Evolutionary conservation across 2,888 invertebrate genomes (phyloP), one percentile per base, ranked within the genome.

Genomic region (Desoria tigrina): DNA sequence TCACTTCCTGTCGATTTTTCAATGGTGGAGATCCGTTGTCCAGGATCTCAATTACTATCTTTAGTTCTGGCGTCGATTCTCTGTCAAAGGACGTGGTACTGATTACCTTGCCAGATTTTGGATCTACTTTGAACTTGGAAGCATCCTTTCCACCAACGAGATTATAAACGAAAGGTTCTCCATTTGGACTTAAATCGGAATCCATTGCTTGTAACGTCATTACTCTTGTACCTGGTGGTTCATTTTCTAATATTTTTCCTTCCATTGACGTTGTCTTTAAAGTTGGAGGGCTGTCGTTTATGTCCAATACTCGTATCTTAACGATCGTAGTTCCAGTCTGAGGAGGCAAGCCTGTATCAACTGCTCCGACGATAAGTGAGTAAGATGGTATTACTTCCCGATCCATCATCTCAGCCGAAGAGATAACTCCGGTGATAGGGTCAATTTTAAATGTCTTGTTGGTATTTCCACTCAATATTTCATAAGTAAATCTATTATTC

Each of bases 231-330:
- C 94, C 94, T 1, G 90, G 85, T 16, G 88, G 89, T 0, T 94
- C 91, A 78, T 93, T 94, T 81, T 98, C 97, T 1, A 92, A 90
- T 81, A 97, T 94, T 28, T 89, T 85, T 0, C 96, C 90, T 4
- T 89, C 88, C 75, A 94, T 92, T 74, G 88, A 88, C 0, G 89
- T 85, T 79, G 93, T 92, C 0, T 93, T 94, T 81, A 97, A 96
- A 78, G 89, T 89, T 3, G 97, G 97, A 61, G 89, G 86, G 80
- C 95, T 95, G 80, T 97, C 96, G 81, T 97, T 97, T 1, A 92
- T 84, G 81, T 97, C 97, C 37, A 87, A 80, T 7, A 97, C 84
- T 1, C 87, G 88, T 72, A 97, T 86, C 78, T 90, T 90, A 0
- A 94, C 93, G 26, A 83, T 84, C 1, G 89, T 90, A 77, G 88